Percentiles rank a stretch among this genome's conserved stretches.
Conservation (phyloP, 2,113 vertebrate genomes). For the Benitochromis conjunctus region DNA sequence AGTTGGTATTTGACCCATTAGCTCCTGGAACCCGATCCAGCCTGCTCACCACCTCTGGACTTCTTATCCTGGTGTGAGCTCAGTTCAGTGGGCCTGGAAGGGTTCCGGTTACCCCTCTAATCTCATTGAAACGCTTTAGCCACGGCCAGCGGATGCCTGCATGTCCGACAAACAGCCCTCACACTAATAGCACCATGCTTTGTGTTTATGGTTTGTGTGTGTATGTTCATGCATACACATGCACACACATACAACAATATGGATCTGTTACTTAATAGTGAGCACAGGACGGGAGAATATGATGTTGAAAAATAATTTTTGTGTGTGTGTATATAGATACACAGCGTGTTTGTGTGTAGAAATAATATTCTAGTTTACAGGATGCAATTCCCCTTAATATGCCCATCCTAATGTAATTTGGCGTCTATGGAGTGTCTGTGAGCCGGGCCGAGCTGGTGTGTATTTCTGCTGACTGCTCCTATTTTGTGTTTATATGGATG, state of each 20-base stretch:
- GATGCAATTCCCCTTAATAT: constrained; percentile 91
- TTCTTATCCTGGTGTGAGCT: constrained; percentile 66
- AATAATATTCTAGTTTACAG: constrained; percentile 90
- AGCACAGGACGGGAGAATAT: constrained; percentile 13
- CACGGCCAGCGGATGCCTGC: constrained; percentile 81
- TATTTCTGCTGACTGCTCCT: constrained; percentile 78
- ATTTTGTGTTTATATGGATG: constrained; percentile 76
- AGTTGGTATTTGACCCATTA: constrained; percentile 75
- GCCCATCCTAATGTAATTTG: constrained; percentile 92
- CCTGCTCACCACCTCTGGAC: constrained; percentile 56
- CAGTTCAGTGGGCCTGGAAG: constrained; percentile 54
- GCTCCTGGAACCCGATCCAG: constrained; percentile 74
- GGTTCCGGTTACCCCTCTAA: constrained; percentile 85
- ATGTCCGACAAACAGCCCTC: constrained; percentile 84
- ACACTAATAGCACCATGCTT: constrained; percentile 79
- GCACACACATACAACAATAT: constrained; percentile 39
- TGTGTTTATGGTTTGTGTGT: constrained; percentile 44
- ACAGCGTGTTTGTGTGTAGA: constrained; percentile 56
- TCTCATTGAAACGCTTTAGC: constrained; percentile 83
- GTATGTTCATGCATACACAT: constrained; percentile 33
- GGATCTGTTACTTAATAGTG: constrained; percentile 42
- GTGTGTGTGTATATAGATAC: constrained; percentile 29
- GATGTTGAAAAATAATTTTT: constrained; percentile 48
- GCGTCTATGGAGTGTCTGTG: constrained; percentile 80
- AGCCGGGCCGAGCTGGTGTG: constrained; percentile 61